Base-by-base conservation (phyloP, 1,140 invertebrate species). In the Platyscapa corneri region DNA sequence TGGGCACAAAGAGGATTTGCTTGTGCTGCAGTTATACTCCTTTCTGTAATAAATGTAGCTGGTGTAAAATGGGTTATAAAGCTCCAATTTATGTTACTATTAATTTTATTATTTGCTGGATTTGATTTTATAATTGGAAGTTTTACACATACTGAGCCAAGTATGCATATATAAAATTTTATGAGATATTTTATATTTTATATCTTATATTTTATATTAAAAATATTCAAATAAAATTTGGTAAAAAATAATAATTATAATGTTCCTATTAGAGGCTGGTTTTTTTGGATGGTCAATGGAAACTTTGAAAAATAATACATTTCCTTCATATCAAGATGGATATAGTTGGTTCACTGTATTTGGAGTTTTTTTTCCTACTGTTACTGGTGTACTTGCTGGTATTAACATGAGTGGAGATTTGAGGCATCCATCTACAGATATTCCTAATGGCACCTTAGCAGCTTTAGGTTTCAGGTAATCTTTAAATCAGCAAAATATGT, bases 381-480 rank as follows among this genome's bases (percentile, higher is more conserved):
- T 99, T 80, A 97, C 98, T 83, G 98, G 98, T 39, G 97, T 99
- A 75, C 94, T 99, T 84, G 98, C 98, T 70, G 98, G 98, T 70
- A 97, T 99, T 87, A 99, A 99, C 92, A 99, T 99, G 98, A 98
- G 98, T 92, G 98, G 98, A 23, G 98, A 99, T 93, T 94, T 99
- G 67, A 95, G 96, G 83, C 96, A 98, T 89, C 98, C 98, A 0
- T 97, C 97, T 20, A 95, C 95, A 70, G 97, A 98, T 92, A 99
- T 99, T 90, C 98, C 98, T 7, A 97, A 97, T 93, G 98, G 98
- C 60, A 99, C 98, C 8, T 93, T 99, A 42, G 96, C 97, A 46
- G 98, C 98, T 75, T 95, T 99, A 85, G 96, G 96, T 80, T 97
- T 96, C 65, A 97, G 96, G 96, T 97, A 94, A 70, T 79, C 65